A percentile compares a stretch with the other conserved stretches of the same genome.
phyloP scores from a whole-genome alignment of 1,140 invertebrate genomes.

The Lithobius niger region DNA sequence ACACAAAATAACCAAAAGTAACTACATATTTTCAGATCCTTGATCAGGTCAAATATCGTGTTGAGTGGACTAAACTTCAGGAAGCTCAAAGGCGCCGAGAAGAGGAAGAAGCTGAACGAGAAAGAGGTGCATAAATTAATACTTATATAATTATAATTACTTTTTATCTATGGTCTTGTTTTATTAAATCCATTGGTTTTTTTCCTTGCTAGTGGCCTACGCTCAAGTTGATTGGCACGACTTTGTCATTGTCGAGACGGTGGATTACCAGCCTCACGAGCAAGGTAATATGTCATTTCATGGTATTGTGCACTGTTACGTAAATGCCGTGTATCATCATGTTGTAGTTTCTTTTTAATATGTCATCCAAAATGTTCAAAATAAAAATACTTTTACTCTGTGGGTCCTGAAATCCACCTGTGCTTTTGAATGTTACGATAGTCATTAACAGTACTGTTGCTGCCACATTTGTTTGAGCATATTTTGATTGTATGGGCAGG shows the following conservation, averaged over 20 bases:
- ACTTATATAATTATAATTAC: not conserved
- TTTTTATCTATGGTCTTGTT: not conserved
- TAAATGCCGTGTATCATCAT: too few species aligned
- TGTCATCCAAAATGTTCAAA: too few species aligned
- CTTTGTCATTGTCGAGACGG: conserved; percentile 98
- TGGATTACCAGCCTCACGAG: conserved; percentile 96
- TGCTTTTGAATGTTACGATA: too few species aligned
- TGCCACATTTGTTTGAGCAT: too few species aligned
- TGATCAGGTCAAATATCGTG: conserved; percentile 83
- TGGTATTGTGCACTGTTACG: too few species aligned
- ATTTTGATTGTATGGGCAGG: conserved; percentile 22
- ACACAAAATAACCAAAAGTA: too few species aligned
- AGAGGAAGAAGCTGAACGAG: conserved; percentile 87
- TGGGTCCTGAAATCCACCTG: too few species aligned
- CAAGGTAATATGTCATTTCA: conserved; percentile 63
- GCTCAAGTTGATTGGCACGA: conserved; percentile 99
- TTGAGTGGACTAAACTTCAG: conserved; percentile 92
- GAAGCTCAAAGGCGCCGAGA: conserved; percentile 80
- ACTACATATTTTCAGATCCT: conserved; percentile 58
- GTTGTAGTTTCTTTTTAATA: too few species aligned
- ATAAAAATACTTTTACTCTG: too few species aligned
- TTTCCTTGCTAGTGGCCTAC: conserved; percentile 55
- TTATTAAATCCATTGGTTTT: conserved; percentile 11
- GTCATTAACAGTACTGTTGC: too few species aligned
- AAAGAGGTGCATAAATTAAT: conserved; percentile 48